These are phyloP conservation scores for Sycobia sp. DNA, from an alignment of 1,140 invertebrate genomes.

Conservation along the genomic window DNA sequence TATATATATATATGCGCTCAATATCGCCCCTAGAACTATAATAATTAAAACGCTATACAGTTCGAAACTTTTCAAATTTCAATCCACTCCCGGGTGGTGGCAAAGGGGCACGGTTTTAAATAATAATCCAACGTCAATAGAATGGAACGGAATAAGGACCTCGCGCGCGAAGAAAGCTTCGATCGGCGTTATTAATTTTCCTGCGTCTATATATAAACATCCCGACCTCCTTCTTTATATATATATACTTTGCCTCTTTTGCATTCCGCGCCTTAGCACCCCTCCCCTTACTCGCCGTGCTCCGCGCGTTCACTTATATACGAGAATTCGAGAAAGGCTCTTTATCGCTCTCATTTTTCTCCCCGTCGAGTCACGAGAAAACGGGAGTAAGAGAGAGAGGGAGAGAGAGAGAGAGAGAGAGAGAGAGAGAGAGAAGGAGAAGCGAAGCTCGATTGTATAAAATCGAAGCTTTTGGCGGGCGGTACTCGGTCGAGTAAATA, in stretches of 20 bases:
- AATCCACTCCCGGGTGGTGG: no score
- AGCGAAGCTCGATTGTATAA: no score
- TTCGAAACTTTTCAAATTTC: not conserved
- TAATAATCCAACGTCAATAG: not conserved
- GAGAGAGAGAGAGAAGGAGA: not conserved
- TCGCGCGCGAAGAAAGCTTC: constrained; percentile 2
- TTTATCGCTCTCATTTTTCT: constrained; percentile 29
- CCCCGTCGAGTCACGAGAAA: constrained; percentile 16
- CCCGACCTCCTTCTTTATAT: no score
- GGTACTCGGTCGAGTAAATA: no score
- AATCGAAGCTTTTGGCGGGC: no score
- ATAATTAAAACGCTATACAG: constrained; percentile 27
- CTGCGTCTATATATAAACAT: no score
- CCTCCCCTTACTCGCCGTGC: no score
- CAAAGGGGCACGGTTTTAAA: no score
- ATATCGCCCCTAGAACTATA: no score
- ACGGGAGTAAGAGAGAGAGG: not conserved
- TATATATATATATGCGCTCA: no score
- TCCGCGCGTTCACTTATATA: no score
- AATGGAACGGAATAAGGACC: constrained; percentile 3
- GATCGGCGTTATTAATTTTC: constrained; percentile 27
- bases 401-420: not conserved
- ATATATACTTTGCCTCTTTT: constrained; percentile 9
- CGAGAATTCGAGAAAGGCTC: no score
- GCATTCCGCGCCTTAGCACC: not conserved